Evolutionary conservation across 1,140 invertebrate genomes (phyloP).

Genomic region (Conus ventricosus): DNA sequence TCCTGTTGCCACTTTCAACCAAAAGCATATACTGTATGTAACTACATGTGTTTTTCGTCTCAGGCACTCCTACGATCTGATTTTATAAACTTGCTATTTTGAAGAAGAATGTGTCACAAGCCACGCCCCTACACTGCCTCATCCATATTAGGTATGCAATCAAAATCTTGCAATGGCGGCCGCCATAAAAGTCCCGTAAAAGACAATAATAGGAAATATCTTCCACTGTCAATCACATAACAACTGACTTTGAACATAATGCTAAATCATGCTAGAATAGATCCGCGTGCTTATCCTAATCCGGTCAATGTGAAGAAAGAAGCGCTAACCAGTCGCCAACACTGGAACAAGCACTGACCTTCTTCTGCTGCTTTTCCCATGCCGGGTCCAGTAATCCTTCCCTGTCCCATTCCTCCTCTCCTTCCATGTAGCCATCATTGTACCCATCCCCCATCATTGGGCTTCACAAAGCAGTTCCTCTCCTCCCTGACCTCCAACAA

Average conservation of each 20-base stretch:
- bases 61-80: no score
- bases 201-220: neutral
- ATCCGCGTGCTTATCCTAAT: neutral
- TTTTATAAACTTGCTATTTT: neutral
- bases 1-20: no score
- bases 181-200: conserved; percentile 33
- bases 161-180: conserved; percentile 46
- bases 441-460: conserved; percentile 63
- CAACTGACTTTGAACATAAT: neutral
- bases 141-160: conserved; percentile 56
- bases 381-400: conserved; percentile 98
- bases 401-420: conserved; percentile 98
- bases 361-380: conserved; percentile 99
- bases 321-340: no score
- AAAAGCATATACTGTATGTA: no score
- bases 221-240: neutral
- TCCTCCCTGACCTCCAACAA: conserved; percentile 46
- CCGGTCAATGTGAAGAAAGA: neutral
- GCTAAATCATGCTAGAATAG: neutral
- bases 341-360: conserved; percentile 74
- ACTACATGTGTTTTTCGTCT: no score
- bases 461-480: conserved; percentile 25
- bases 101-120: conserved; percentile 36
- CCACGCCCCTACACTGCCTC: conserved; percentile 53
- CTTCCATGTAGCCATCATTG: conserved; percentile 92